Conservation (phyloP, 1,140 invertebrate genomes). For the Temnothorax nylanderi region DNA sequence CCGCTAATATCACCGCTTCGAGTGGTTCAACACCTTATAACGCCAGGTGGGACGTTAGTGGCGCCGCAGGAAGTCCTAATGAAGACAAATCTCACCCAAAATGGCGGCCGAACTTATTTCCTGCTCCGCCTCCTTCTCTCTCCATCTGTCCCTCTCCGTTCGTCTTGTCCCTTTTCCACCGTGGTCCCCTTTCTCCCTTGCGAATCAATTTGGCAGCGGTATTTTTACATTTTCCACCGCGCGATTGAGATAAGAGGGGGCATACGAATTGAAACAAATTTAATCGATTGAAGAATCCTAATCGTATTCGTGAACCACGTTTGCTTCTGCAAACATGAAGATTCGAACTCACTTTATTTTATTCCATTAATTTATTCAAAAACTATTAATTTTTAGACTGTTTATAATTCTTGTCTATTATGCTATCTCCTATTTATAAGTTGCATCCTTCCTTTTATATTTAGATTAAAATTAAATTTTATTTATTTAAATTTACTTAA, state of each 20-base stretch:
- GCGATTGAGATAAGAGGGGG: neutral
- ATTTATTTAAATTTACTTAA: neutral
- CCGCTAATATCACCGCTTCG: constrained; percentile 78
- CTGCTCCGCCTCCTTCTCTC: constrained; percentile 70
- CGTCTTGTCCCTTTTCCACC: neutral
- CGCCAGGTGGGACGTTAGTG: constrained; percentile 80
- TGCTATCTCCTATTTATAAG: neutral
- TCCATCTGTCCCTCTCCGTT: constrained; percentile 22
- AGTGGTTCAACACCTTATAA: constrained; percentile 82
- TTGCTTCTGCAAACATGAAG: neutral
- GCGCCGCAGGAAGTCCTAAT: constrained; percentile 83
- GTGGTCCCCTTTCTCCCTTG: neutral
- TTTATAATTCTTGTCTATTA: neutral
- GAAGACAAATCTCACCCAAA: constrained; percentile 84
- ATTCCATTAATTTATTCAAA: neutral
- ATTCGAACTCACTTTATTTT: neutral
- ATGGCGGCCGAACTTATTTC: constrained; percentile 81
- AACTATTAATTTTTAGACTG: neutral
- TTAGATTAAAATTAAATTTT: neutral
- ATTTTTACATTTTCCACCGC: constrained; percentile 37
- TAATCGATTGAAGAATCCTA: constrained; percentile 19
- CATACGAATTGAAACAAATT: constrained; percentile 19
- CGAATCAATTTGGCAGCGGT: constrained; percentile 53
- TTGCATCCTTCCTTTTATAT: neutral
- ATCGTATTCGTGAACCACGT: neutral